Evolutionary conservation across 2,888 invertebrate genomes (phyloP), one percentile per base, ranked within the genome.

Genomic region (Cryptophagus acutangulus): DNA sequence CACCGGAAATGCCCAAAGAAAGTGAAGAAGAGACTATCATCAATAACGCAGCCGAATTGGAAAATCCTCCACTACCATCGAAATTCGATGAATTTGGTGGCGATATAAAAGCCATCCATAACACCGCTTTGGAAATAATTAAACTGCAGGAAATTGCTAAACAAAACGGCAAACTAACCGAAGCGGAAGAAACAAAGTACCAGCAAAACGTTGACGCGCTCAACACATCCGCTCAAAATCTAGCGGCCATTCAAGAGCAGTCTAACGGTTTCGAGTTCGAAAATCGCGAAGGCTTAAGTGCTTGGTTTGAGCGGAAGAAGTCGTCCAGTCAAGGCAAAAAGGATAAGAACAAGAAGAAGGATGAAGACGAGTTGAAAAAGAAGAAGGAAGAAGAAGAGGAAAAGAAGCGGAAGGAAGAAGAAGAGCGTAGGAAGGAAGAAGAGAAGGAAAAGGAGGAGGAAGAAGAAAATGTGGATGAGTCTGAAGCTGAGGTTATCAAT

Each of bases 111-210:
- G 75, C 71, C 34, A 73, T 83, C 8, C 78, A 77, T 49, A 63
- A 71, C 5, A 71, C 77, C 1, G 79, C 83, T 1, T 69, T 71
- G 1, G 75, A 73, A 44, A 67, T 82, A 17, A 70, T 82, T 5
- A 75, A 74, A 48, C 66, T 83, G 28, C 81, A 81, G 55, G 79
- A 78, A 52, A 57, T 73, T 43, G 80, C 80, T 5, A 78, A 79
- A 52, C 73, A 70, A 37, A 74, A 73, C 25, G 82, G 82, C 1
- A 62, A 66, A 1, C 65, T 83, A 15, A 73, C 70, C 2, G 63
- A 66, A 14, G 68, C 66, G 39, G 79, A 82, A 45, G 77, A 78
- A 55, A 61, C 60, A 8, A 69, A 72, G 30, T 82, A 80, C 55
- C 75, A 75, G 46, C 71, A 68, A 17, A 78, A 78, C 49, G 59